Evolutionary conservation across 2,888 invertebrate genomes (phyloP), one percentile per base, ranked within the genome.

Genomic region (Halictus quadricinctus): DNA sequence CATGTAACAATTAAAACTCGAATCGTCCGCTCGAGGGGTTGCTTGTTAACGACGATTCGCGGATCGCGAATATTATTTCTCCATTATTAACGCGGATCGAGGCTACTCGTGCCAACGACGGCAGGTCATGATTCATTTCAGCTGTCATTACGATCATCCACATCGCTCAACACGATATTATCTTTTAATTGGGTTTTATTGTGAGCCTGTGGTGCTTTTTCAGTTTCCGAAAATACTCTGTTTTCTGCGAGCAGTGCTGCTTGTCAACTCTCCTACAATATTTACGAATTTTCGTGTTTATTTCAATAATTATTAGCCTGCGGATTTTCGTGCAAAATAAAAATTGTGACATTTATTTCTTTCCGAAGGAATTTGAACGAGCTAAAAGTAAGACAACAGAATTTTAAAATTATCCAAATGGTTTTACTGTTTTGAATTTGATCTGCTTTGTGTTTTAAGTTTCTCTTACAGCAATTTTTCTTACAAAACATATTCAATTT

Each of bases 1-100:
- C 86, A 77, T 82, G 84, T 79, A 81, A 87, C 87, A 92, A 90
- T 89, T 91, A 88, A 91, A 90, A 90, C 90, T 91, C 84, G 86
- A 83, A 79, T 81, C 88, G 85, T 84, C 78, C 82, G 77, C 83
- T 76, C 75, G 76, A 77, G 46, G 36, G 54, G 64, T 18, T 43
- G 69, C 81, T 89, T 72, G 72, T 76, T 77, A 84, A 69, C 75
- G 70, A 58, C 43, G 87, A 75, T 84, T 80, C 76, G 29, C 15
- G 60, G 66, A 48, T 72, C 69, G 48, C 50, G 21, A 79, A 83
- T 64, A 36, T 46, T 77, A 70, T 41, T 43, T 43, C 18, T n/a
- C 12, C n/a, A 41, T 36, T 77, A 69, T 41, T 36, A 36, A 69
- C 66, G 66, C 21, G 66, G 36, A 18, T 21, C 66, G 66, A 21